These are phyloP conservation scores for Stylophora pistillata DNA, from an alignment of 64 coral and sea anemone genomes.

Conservation along the genomic window DNA sequence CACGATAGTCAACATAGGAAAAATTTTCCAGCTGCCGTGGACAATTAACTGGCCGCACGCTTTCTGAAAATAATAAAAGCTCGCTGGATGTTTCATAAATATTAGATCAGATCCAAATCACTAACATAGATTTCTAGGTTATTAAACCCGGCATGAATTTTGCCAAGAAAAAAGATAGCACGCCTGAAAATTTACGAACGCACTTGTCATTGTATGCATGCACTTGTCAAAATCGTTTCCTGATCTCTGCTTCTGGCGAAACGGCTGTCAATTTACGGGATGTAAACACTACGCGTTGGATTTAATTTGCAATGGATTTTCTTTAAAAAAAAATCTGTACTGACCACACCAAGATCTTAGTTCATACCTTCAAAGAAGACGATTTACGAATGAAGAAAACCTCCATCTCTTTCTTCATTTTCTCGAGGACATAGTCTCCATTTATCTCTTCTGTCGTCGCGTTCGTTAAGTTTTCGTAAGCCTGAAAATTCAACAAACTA, in stretches of 20 bases:
- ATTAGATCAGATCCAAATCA: slow-evolving; percentile 6
- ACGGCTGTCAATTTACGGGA: slow-evolving; percentile 6
- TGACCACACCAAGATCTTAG: slow-evolving; percentile 9
- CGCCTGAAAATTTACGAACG: neutral
- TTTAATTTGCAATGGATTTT: neutral
- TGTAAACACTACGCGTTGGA: slow-evolving; percentile 8
- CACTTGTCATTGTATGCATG: neutral
- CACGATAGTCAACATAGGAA: neutral
- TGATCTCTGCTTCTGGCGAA: neutral
- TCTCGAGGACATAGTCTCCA: slow-evolving; percentile 25
- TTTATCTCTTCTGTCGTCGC: neutral
- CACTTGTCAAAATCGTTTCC: neutral
- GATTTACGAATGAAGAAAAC: slow-evolving; percentile 39
- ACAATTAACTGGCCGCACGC: slow-evolving; percentile 1
- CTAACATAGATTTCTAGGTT: neutral
- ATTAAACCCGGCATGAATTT: neutral
- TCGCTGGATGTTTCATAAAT: neutral
- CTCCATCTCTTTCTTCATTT: slow-evolving; percentile 36
- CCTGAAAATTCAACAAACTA: slow-evolving; percentile 47
- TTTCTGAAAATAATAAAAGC: neutral
- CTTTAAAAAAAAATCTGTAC: neutral
- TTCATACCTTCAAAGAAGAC: slow-evolving; percentile 44
- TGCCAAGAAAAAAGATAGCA: neutral
- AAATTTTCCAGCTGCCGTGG: slow-evolving; percentile 17
- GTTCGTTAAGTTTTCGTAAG: slow-evolving; percentile 36